These are phyloP conservation scores for Acleris cristana DNA, from an alignment of 2,888 invertebrate species.

Conservation along the genomic window DNA sequence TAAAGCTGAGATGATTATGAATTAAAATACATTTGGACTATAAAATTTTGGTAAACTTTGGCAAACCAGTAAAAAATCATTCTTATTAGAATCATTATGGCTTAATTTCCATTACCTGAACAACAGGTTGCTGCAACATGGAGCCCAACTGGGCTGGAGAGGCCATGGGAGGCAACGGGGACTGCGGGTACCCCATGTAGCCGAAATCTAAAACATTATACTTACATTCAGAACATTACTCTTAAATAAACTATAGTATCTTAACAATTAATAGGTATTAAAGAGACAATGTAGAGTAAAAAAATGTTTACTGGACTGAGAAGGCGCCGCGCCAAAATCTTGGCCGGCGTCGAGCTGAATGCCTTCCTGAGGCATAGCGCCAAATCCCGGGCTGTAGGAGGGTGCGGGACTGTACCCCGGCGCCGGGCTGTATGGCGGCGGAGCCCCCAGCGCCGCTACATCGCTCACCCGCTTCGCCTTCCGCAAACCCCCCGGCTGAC, in stretches of 20 bases:
- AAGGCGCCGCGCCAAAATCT: constrained; percentile 56
- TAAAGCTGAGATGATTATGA: too few species aligned
- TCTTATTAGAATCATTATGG: not conserved
- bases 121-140: constrained; percentile 78
- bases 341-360: constrained; percentile 67
- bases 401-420: constrained; percentile 52
- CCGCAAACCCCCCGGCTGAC: constrained; percentile 69
- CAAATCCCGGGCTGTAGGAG: constrained; percentile 59
- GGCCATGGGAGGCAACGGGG: constrained; percentile 61
- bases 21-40: too few species aligned
- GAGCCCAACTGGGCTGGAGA: constrained; percentile 68
- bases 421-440: constrained; percentile 66
- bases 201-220: constrained; percentile 60
- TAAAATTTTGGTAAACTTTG: too few species aligned
- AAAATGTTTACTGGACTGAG: constrained; percentile 54
- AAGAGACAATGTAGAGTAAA: not conserved
- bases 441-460: constrained; percentile 86
- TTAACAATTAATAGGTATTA: not conserved
- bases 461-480: constrained; percentile 88
- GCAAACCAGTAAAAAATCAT: too few species aligned
- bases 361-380: constrained; percentile 68
- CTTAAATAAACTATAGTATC: not conserved
- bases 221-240: not conserved
- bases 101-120: constrained; percentile 60
- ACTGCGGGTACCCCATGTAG: constrained; percentile 61